phyloP scores from a whole-genome alignment of 2,888 invertebrate genomes.

The Meteorus cinctellus region DNA sequence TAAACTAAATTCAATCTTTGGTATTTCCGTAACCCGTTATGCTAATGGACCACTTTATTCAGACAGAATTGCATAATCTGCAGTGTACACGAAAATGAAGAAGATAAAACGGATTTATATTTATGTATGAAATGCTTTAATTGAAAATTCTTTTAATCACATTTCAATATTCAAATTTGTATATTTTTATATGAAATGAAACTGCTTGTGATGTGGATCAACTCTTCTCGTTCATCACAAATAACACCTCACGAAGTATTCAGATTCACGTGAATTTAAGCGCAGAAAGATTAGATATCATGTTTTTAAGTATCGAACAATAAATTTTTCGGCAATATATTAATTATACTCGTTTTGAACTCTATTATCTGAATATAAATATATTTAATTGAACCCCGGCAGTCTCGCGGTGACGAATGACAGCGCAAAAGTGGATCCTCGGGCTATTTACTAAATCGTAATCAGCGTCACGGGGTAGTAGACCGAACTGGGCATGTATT shows the following conservation, averaged over 20 bases:
- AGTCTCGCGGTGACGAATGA: slow-evolving; percentile 36
- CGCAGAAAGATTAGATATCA: too few species aligned
- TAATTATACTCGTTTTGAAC: background rate
- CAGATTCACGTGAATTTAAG: too few species aligned
- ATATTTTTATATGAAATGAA: background rate
- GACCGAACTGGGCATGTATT: slow-evolving; percentile 46
- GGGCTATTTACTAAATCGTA: slow-evolving; percentile 63
- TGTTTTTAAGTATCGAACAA: too few species aligned
- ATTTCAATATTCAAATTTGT: slow-evolving; percentile 11
- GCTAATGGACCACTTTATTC: slow-evolving; percentile 41
- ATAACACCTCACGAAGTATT: too few species aligned
- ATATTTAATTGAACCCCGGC: slow-evolving; percentile 31
- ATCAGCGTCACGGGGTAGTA: slow-evolving; percentile 54
- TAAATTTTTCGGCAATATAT: background rate
- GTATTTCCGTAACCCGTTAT: slow-evolving; percentile 28
- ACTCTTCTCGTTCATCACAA: too few species aligned
- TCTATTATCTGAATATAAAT: slow-evolving; percentile 10
- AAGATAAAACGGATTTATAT: background rate
- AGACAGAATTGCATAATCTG: slow-evolving; percentile 5
- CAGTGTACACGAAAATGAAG: background rate
- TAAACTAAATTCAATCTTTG: slow-evolving; percentile 19
- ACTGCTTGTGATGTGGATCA: too few species aligned
- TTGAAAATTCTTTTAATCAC: slow-evolving; percentile 27
- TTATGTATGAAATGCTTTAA: background rate
- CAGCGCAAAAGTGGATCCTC: slow-evolving; percentile 40